Conservation (phyloP, 2,797 vertebrate species). For the Notolabrus celidotus region DNA sequence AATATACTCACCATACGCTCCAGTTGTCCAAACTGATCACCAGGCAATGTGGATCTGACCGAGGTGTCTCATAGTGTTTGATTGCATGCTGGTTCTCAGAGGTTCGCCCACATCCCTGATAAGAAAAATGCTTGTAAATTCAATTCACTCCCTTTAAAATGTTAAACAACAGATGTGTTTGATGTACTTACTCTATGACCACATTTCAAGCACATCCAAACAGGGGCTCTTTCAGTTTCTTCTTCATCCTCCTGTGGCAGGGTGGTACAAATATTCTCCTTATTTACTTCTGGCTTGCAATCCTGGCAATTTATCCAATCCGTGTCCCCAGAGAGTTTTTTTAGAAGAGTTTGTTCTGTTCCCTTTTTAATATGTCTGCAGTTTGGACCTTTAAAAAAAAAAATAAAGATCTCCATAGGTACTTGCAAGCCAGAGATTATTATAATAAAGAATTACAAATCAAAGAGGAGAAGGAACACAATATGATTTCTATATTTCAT, state of each 20-base stretch:
- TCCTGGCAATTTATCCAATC: slow-evolving; percentile 91
- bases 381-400: slow-evolving; percentile 76
- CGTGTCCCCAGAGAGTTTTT: slow-evolving; percentile 84
- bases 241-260: slow-evolving; percentile 59
- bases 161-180: not conserved
- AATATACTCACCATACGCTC: slow-evolving; percentile 91
- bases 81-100: slow-evolving; percentile 90
- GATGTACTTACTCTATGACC: slow-evolving; percentile 90
- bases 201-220: slow-evolving; percentile 98
- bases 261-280: slow-evolving; percentile 70
- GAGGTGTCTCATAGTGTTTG: slow-evolving; percentile 90
- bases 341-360: slow-evolving; percentile 88
- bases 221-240: slow-evolving; percentile 68
- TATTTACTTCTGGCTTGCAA: slow-evolving; percentile 85
- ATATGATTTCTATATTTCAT: too few relatives aligned
- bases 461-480: too few relatives aligned
- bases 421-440: too few relatives aligned
- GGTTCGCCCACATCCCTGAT: slow-evolving; percentile 91
- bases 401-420: too few relatives aligned
- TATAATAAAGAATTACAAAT: too few relatives aligned
- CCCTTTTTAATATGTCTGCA: slow-evolving; percentile 94
- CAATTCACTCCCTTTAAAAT: not conserved
- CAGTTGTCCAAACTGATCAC: slow-evolving; percentile 92
- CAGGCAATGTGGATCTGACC: slow-evolving; percentile 92
- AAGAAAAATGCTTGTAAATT: slow-evolving; percentile 6